Percentiles rank a stretch among this genome's conserved stretches.
Conservation (phyloP, 2,797 vertebrate species). For the Vultur gryphus region DNA sequence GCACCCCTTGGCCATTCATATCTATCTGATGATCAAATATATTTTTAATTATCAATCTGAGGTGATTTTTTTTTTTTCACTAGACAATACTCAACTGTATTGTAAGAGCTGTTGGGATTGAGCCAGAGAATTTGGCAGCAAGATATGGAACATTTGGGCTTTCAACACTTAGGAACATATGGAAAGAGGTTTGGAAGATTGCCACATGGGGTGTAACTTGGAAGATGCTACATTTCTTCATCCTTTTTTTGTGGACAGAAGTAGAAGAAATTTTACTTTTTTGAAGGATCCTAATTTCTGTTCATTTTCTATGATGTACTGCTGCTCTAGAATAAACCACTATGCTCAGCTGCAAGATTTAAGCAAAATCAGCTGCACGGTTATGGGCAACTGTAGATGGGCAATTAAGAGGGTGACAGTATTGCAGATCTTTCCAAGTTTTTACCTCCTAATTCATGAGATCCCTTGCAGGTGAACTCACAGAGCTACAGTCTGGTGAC, state of each 20-base stretch:
- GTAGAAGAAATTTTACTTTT: neutral
- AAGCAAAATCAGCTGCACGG: neutral
- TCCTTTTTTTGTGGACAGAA: neutral
- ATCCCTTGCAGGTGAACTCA: neutral
- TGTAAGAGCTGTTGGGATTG: neutral
- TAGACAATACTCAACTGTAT: slow-evolving; percentile 38
- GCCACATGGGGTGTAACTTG: slow-evolving; percentile 19
- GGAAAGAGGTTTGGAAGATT: slow-evolving; percentile 52
- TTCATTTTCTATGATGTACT: neutral
- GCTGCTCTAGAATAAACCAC: neutral
- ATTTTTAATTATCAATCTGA: slow-evolving; percentile 36
- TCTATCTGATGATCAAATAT: slow-evolving; percentile 21
- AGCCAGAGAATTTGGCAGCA: slow-evolving; percentile 48
- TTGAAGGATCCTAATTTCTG: neutral
- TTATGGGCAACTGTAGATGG: neutral
- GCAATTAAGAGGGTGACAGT: neutral
- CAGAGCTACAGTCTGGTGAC: neutral
- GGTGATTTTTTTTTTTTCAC: neutral
- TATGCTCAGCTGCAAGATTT: neutral
- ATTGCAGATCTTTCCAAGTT: neutral
- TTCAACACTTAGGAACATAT: slow-evolving; percentile 43
- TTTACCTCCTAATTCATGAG: neutral
- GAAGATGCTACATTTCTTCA: slow-evolving; percentile 36
- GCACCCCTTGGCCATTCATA: neutral
- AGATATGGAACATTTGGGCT: slow-evolving; percentile 52